Conservation (phyloP, 2,888 invertebrate genomes). For the Meghimatium bilineatum region DNA sequence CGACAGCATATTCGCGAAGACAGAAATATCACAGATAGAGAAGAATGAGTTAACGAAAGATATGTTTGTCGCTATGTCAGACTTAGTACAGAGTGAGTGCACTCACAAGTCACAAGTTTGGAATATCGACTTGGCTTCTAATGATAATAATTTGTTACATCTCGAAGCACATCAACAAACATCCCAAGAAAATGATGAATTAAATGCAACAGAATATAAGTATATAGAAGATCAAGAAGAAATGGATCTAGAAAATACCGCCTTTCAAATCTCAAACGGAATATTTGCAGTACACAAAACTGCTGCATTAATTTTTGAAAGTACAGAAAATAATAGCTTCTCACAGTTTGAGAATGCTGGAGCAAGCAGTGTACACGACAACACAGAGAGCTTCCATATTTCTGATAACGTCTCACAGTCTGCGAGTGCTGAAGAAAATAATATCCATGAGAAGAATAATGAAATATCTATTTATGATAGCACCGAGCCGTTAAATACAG, state of each 20-base stretch:
- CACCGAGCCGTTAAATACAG: neutral
- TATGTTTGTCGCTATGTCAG: neutral
- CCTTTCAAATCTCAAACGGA: neutral
- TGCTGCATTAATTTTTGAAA: neutral
- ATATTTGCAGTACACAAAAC: conserved; percentile 1
- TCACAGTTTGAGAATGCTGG: neutral
- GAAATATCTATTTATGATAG: neutral
- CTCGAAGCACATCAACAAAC: neutral
- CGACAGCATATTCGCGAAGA: neutral
- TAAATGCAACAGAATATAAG: neutral
- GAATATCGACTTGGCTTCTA: neutral
- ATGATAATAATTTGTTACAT: neutral
- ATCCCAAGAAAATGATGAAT: neutral
- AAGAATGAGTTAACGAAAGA: neutral
- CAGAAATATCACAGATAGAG: neutral
- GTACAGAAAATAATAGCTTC: neutral
- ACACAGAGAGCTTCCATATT: too few species aligned
- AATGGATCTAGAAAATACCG: neutral
- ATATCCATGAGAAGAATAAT: neutral
- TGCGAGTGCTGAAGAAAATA: neutral
- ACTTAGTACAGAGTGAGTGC: neutral
- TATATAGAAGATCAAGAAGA: neutral
- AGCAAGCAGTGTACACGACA: too few species aligned
- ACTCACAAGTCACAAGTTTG: too few species aligned
- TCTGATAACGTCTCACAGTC: neutral